Percentiles rank a stretch among this genome's conserved stretches.
Evolutionary conservation across 2,797 vertebrate genomes (phyloP).

Genomic region (Siniperca undulata): DNA sequence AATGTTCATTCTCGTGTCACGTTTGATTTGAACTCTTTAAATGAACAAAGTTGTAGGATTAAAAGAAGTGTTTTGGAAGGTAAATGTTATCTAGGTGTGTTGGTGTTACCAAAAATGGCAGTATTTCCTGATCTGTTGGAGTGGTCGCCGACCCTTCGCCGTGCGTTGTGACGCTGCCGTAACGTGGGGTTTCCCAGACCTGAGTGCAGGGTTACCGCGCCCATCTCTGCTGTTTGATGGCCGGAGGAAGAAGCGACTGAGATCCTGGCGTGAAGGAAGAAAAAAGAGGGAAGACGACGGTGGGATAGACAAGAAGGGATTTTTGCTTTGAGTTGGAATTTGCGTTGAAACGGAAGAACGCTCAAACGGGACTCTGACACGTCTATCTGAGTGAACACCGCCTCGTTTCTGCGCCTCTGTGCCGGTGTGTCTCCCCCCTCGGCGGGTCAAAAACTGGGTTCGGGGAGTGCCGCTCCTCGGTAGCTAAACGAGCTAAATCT

Average conservation of each 20-base stretch:
- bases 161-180: constrained; percentile 85
- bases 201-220: constrained; percentile 91
- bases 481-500: constrained; percentile 81
- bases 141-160: constrained; percentile 78
- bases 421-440: constrained; percentile 84
- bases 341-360: constrained; percentile 57
- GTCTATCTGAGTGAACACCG: constrained; percentile 74
- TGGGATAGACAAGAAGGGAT: constrained; percentile 77
- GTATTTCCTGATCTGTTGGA: constrained; percentile 73
- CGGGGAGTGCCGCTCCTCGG: constrained; percentile 88
- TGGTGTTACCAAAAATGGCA: constrained; percentile 74
- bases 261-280: constrained; percentile 82
- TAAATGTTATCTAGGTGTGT: constrained; percentile 25
- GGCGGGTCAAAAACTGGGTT: constrained; percentile 86
- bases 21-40: neutral
- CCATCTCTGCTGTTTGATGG: constrained; percentile 91
- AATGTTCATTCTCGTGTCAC: neutral
- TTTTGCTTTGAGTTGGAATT: constrained; percentile 69
- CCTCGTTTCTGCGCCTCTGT: constrained; percentile 78
- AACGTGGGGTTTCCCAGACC: constrained; percentile 90
- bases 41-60: neutral
- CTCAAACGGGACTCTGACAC: constrained; percentile 62
- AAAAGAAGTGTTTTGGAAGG: constrained; percentile 20
- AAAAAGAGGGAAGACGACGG: constrained; percentile 79
- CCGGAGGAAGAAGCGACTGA: constrained; percentile 87